Evolutionary conservation across 2,113 vertebrate species (phyloP).

Genomic region (Zootoca vivipara): DNA sequence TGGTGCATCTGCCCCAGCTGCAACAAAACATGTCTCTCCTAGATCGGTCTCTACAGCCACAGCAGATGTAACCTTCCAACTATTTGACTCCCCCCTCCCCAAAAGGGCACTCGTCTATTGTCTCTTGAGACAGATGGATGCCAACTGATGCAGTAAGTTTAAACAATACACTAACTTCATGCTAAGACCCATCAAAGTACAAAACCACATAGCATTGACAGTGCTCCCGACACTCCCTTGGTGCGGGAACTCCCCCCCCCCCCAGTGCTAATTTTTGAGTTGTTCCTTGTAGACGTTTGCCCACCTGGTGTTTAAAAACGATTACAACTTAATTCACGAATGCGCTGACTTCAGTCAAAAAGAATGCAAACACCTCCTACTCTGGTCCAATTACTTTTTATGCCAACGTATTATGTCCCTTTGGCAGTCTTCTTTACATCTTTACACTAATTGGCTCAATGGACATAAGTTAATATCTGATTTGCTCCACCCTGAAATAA

Average conservation of each 20-base stretch:
- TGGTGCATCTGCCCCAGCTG: no score
- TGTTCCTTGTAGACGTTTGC: background rate
- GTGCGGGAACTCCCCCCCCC: no score
- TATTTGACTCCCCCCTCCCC: no score
- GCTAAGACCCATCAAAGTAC: background rate
- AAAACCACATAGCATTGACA: background rate
- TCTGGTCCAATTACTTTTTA: slow-evolving; percentile 5
- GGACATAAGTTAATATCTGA: slow-evolving; percentile 62
- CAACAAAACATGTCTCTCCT: no score
- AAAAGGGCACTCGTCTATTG: no score
- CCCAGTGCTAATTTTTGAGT: background rate
- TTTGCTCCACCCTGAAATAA: slow-evolving; percentile 48
- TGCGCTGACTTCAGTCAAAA: background rate
- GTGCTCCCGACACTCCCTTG: background rate
- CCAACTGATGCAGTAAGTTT: background rate
- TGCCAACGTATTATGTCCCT: background rate
- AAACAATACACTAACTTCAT: background rate
- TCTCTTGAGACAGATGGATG: no score
- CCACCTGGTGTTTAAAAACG: background rate
- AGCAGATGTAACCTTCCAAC: no score
- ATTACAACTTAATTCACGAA: background rate
- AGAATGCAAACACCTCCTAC: background rate
- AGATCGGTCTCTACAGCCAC: no score
- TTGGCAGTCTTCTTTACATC: background rate
- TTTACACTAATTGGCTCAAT: slow-evolving; percentile 23